Conservation (phyloP, 2,888 invertebrate genomes). For the Panzeria rudis region DNA sequence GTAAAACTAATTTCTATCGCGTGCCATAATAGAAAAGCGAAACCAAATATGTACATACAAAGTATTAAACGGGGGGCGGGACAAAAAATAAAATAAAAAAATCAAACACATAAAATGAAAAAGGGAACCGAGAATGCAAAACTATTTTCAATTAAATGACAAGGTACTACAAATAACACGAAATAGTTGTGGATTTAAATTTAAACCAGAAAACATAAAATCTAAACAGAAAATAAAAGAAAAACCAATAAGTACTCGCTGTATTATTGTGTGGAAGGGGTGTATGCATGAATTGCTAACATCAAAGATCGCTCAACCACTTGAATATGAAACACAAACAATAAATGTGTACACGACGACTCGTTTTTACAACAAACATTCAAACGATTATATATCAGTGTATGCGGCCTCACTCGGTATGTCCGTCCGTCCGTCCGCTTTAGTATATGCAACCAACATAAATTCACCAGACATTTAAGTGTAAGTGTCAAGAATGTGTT, state of each 20-base stretch:
- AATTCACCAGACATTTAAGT: constrained; percentile 61
- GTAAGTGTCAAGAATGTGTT: constrained; percentile 71
- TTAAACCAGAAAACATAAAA: constrained; percentile 49
- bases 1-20: constrained; percentile 47
- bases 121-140: background rate
- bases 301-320: constrained; percentile 75
- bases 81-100: constrained; percentile 39
- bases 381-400: constrained; percentile 5
- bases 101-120: constrained; percentile 21
- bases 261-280: constrained; percentile 66
- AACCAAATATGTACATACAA: constrained; percentile 52
- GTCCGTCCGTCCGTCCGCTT: constrained; percentile 4
- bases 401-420: background rate
- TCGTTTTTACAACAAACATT: constrained; percentile 27
- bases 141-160: constrained; percentile 45
- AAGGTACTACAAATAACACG: constrained; percentile 54
- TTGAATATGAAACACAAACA: constrained; percentile 74
- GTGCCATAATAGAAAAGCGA: constrained; percentile 46
- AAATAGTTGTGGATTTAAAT: constrained; percentile 58
- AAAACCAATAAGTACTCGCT: constrained; percentile 9
- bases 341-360: constrained; percentile 29
- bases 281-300: constrained; percentile 74
- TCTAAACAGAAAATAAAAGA: background rate
- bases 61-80: constrained; percentile 60
- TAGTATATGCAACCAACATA: constrained; percentile 35